Conservation (phyloP, 2,797 vertebrate species). For the Channallabes apus region DNA sequence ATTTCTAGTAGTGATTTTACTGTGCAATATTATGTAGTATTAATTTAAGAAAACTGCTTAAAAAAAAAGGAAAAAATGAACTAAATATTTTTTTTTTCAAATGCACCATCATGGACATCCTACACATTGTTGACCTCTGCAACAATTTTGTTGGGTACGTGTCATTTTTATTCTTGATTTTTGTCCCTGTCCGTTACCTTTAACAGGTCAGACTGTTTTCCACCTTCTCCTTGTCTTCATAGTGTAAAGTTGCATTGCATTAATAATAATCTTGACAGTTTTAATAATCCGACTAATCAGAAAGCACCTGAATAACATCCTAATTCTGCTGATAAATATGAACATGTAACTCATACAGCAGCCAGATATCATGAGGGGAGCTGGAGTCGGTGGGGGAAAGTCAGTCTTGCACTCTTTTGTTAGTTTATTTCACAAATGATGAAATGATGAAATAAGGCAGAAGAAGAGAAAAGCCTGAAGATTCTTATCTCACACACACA, state of each 20-base stretch:
- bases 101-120: neutral
- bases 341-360: neutral
- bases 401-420: neutral
- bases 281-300: neutral
- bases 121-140: neutral
- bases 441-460: too few species aligned
- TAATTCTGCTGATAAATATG: neutral
- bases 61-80: too few species aligned
- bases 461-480: neutral
- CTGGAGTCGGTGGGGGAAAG: neutral
- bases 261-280: neutral
- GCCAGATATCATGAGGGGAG: neutral
- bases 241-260: neutral
- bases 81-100: neutral
- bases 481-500: neutral
- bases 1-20: neutral
- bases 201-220: neutral
- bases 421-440: neutral
- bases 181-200: too few species aligned
- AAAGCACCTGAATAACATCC: neutral
- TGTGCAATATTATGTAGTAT: neutral
- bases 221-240: neutral
- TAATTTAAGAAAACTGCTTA: neutral
- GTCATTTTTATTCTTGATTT: neutral
- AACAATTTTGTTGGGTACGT: neutral